Evolutionary conservation across 2,797 vertebrate genomes (phyloP).

Genomic region (Oreonectes daqikongensis): DNA sequence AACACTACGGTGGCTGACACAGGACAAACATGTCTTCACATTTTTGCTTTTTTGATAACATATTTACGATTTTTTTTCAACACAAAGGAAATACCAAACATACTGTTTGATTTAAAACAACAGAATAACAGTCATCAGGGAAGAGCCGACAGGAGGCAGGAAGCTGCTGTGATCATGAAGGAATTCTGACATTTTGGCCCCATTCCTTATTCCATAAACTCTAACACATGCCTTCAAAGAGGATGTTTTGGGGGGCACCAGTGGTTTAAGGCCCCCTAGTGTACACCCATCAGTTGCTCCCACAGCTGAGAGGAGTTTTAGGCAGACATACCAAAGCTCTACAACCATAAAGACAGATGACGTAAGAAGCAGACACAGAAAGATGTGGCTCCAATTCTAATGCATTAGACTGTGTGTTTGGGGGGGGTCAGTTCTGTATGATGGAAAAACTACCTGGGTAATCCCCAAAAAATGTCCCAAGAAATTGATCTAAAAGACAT

Average conservation of each 20-base stretch:
- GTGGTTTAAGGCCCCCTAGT: constrained; percentile 19
- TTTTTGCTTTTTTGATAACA: too few relatives aligned
- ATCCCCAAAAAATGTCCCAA: background rate
- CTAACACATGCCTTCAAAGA: constrained; percentile 18
- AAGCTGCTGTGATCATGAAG: constrained; percentile 71
- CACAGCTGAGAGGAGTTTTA: constrained; percentile 3
- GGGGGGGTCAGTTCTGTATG: background rate
- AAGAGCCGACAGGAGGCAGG: constrained; percentile 64
- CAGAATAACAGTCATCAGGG: constrained; percentile 59
- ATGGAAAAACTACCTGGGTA: too few relatives aligned
- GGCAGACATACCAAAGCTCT: constrained; percentile 16
- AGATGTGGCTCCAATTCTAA: constrained; percentile 8
- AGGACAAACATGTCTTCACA: too few relatives aligned
- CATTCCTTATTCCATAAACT: constrained; percentile 2
- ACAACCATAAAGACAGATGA: constrained; percentile 26
- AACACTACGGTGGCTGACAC: too few relatives aligned
- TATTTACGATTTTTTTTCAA: constrained; percentile 60
- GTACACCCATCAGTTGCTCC: constrained; percentile 13
- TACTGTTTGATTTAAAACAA: constrained; percentile 71
- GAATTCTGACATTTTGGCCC: constrained; percentile 61
- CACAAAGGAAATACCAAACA: constrained; percentile 75
- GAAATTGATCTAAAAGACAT: background rate
- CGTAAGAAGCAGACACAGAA: constrained; percentile 23
- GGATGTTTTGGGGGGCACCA: constrained; percentile 24
- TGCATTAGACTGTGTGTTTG: constrained; percentile 18